Evolutionary conservation across 2,888 invertebrate species (phyloP).

Genomic region (Drosophila eohydei): DNA sequence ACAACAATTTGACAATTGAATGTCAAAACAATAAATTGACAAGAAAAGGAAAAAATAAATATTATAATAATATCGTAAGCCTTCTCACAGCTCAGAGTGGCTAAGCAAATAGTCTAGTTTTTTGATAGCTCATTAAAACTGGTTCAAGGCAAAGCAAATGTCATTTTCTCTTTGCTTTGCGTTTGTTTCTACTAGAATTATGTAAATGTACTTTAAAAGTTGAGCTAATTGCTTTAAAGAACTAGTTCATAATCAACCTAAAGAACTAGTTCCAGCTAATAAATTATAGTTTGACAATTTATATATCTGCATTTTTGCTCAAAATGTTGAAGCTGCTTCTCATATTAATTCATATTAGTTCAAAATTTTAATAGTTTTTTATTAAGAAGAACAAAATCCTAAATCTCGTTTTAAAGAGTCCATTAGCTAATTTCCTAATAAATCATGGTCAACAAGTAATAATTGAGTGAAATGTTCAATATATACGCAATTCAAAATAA

Average conservation of each 20-base stretch:
- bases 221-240: background rate
- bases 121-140: background rate
- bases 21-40: conserved; percentile 35
- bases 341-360: too few species aligned
- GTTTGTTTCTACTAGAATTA: too few species aligned
- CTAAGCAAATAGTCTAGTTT: background rate
- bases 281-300: too few species aligned
- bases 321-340: too few species aligned
- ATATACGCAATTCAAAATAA: background rate
- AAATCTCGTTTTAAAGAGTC: too few species aligned
- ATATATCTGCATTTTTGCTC: too few species aligned
- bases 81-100: background rate
- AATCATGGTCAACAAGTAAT: too few species aligned
- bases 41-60: background rate
- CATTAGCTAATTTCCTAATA: too few species aligned
- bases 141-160: background rate
- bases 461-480: background rate
- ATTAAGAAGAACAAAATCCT: too few species aligned
- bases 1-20: conserved; percentile 48
- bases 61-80: background rate
- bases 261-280: background rate
- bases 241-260: background rate
- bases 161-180: background rate
- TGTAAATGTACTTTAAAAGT: background rate
- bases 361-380: too few species aligned